Conservation (phyloP, 2,113 vertebrate species). For the Pseudolaguvia tuberculata region DNA sequence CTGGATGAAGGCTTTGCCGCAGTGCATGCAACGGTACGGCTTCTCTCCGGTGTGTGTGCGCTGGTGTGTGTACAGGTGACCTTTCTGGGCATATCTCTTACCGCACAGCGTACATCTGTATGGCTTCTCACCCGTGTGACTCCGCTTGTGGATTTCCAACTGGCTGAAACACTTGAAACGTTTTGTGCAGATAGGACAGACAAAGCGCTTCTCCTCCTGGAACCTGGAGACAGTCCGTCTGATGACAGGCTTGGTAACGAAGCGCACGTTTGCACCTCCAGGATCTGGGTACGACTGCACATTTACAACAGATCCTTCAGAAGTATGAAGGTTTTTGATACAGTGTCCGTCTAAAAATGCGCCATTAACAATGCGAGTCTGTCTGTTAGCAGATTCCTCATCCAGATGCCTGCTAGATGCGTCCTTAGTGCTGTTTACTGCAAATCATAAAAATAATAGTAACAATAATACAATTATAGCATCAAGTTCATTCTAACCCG, state of each 20-base stretch:
- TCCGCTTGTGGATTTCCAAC: constrained; percentile 71
- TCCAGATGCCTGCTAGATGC: not conserved
- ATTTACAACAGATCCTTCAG: constrained; percentile 30
- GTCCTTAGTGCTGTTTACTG: constrained; percentile 19
- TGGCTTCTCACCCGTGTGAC: constrained; percentile 72
- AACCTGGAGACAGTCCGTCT: constrained; percentile 54
- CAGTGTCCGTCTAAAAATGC: not conserved
- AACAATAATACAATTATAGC: not conserved
- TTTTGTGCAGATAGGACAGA: constrained; percentile 67
- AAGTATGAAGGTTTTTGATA: not conserved
- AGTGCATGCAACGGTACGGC: constrained; percentile 67
- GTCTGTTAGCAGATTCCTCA: not conserved
- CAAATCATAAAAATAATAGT: not conserved
- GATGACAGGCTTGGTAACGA: constrained; percentile 51
- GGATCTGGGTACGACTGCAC: constrained; percentile 31
- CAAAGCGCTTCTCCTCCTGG: constrained; percentile 57
- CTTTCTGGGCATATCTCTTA: constrained; percentile 70
- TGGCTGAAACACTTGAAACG: constrained; percentile 70
- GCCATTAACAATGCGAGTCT: not conserved
- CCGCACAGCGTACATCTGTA: constrained; percentile 68
- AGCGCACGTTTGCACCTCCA: constrained; percentile 44
- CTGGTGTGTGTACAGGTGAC: constrained; percentile 72
- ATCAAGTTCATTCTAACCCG: no score
- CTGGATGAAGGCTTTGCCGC: constrained; percentile 73
- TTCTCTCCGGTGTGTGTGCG: constrained; percentile 72